Evolutionary conservation across 2,113 vertebrate species (phyloP).

Genomic region (Neodon shergylaensis): DNA sequence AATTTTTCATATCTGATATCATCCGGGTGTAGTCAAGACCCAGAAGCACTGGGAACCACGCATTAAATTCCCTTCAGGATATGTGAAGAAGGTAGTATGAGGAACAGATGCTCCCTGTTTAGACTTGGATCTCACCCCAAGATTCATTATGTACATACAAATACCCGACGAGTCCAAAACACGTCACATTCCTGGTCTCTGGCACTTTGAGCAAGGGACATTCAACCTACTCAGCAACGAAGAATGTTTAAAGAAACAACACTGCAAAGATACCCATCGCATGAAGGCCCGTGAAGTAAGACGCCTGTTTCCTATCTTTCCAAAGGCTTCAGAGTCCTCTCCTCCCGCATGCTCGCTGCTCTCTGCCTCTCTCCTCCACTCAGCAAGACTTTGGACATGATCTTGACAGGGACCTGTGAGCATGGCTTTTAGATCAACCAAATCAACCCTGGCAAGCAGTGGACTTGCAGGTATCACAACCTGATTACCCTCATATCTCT

Average conservation of each 20-base stretch:
- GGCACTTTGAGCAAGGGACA: neutral
- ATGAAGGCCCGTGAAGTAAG: neutral
- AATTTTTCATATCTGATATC: neutral
- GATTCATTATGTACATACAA: neutral
- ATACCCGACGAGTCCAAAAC: neutral
- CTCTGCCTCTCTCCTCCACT: neutral
- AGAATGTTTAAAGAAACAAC: conserved; percentile 36
- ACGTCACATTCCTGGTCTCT: neutral
- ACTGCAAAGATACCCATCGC: neutral
- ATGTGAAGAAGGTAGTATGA: neutral
- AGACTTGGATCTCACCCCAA: neutral
- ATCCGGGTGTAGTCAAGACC: neutral
- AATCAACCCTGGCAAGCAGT: neutral
- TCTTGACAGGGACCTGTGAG: neutral
- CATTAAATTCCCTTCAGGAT: neutral
- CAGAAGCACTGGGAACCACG: neutral
- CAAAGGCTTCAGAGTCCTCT: neutral
- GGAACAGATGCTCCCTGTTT: neutral
- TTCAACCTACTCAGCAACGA: neutral
- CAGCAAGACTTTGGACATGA: neutral
- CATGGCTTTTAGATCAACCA: neutral
- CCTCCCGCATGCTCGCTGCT: neutral
- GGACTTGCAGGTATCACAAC: neutral
- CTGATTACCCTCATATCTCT: neutral
- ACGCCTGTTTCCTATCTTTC: neutral